Evolutionary conservation across 2,113 vertebrate genomes (phyloP), one percentile per base, ranked within the genome.

Genomic region (Eudyptes chrysolophus): DNA sequence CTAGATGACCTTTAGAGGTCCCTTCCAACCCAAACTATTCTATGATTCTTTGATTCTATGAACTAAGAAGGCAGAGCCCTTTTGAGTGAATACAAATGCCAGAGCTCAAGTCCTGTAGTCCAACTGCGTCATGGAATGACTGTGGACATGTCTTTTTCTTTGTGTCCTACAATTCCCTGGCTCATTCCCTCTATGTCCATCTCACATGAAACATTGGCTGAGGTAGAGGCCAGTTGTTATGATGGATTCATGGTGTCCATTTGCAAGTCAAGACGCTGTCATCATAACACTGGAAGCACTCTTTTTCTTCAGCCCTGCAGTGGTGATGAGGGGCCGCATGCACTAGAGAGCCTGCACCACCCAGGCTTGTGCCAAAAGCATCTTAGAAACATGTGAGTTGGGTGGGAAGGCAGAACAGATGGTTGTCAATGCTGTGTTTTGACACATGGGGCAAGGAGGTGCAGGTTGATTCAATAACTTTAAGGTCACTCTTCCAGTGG

Each of bases 231-330:
- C 10, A 6, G 3, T 12, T 70, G 34, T 48, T 27, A 6, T 7
- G n/a, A 52, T 1, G 16, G 52, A 61, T 57, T 80, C 75, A 17
- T 1, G 0, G 11, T 24, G 40, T 16, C 20, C 36, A 26, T 64
- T 86, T 89, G n/a, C 52, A 72, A 55, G 49, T 29, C 77, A 60
- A 54, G 44, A 20, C 3, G 5, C 6, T 20, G 16, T 44, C 26
- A 7, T 15, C 18, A 1, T 13, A 70, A 68, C 6, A 40, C 9
- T 36, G 12, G 30, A 49, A 91, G 9, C 8, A 3, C 69, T 30
- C 60, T 48, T n/a, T 65, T n/a, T 36, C 83, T 94, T 71, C 79
- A 83, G 82, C 58, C 62, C 83, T 95, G 62, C 57, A 55, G 76
- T 54, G 49, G 14, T 20, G 74, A 34, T 46, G 83, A 94, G 65